Base-by-base conservation (phyloP, 2,888 invertebrate genomes). In the Chymomyza amoena region DNA sequence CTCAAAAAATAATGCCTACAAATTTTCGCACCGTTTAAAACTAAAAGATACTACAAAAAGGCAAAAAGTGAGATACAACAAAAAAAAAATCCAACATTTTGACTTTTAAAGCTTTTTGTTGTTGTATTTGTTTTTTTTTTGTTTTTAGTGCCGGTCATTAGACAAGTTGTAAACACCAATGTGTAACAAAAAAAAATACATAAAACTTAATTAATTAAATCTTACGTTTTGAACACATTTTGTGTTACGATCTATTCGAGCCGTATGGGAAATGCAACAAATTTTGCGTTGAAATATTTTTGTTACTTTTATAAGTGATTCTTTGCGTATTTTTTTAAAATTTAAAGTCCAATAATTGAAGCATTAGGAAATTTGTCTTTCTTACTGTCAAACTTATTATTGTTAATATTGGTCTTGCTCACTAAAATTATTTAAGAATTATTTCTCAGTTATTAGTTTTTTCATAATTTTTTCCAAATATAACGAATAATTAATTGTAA, bases 111-210 rank as follows among this genome's bases (percentile, higher is more conserved):
- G 76, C 63, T 61, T 69, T 70, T 68, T 68, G 78, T 79, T 84
- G 71, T 75, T 74, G 54, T 51, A 9, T 5, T 15, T 25, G 32
- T 63, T 15, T 28, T n/a, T 52, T 56, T 36, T 15, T 28, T n/a
- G 32, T 56, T 36, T 56, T 73, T 71, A 77, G 87, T 75, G 83
- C 36, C 87, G 76, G 75, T 79, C 83, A 85, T 84, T 84, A 84
- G 83, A 86, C 83, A 85, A 85, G 86, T 85, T 84, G 75, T 84
- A 72, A 87, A 63, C 79, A 72, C 66, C 64, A 45, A 45, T 45
- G 39, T 45, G 39, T 45, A 45, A 45, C 39, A 45, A 45, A 45
- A 45, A 36, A 6, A 39, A 39, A 32, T 7, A 32, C 13, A 13
- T 45, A 45, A 45, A 45, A 45, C 39, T 15, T 45, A 45, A 45